phyloP scores from a whole-genome alignment of 1,140 invertebrate genomes.

The Drosophila sucinea region DNA sequence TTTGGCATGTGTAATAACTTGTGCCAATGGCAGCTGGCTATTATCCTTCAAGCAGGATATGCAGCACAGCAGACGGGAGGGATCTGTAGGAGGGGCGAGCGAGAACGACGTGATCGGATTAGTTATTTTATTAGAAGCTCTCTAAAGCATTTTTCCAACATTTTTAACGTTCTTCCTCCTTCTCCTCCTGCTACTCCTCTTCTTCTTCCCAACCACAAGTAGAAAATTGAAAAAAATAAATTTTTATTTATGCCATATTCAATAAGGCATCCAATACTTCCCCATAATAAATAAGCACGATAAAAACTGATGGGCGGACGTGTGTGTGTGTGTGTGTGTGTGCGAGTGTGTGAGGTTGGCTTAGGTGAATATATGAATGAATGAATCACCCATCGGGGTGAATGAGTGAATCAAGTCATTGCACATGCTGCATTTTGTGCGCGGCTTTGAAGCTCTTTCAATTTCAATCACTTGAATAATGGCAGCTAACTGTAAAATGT shows the following conservation, averaged over 20 bases:
- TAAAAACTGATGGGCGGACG: slow-evolving; percentile 67
- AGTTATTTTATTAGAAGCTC: slow-evolving; percentile 78
- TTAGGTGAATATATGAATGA: slow-evolving; percentile 49
- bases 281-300: slow-evolving; percentile 43
- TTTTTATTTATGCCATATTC: slow-evolving; percentile 70
- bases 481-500: slow-evolving; percentile 75
- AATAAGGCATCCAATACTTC: slow-evolving; percentile 40
- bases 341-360: slow-evolving; percentile 28
- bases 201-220: slow-evolving; percentile 18
- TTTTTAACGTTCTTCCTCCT: slow-evolving; percentile 34
- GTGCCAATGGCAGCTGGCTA: slow-evolving; percentile 58
- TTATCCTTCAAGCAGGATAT: slow-evolving; percentile 45
- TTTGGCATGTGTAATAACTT: slow-evolving; percentile 55
- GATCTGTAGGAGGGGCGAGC: background rate
- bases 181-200: background rate
- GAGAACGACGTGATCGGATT: slow-evolving; percentile 73
- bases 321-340: slow-evolving; percentile 28
- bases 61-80: background rate
- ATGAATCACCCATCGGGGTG: slow-evolving; percentile 35
- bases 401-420: slow-evolving; percentile 19
- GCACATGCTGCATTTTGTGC: slow-evolving; percentile 53
- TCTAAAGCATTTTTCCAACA: slow-evolving; percentile 64
- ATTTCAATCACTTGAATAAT: slow-evolving; percentile 78
- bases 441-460: slow-evolving; percentile 23
- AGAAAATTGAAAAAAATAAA: slow-evolving; percentile 70